Evolutionary conservation across 2,888 invertebrate species (phyloP), one percentile per base, ranked within the genome.

Genomic region (Leptopilina syphax): DNA sequence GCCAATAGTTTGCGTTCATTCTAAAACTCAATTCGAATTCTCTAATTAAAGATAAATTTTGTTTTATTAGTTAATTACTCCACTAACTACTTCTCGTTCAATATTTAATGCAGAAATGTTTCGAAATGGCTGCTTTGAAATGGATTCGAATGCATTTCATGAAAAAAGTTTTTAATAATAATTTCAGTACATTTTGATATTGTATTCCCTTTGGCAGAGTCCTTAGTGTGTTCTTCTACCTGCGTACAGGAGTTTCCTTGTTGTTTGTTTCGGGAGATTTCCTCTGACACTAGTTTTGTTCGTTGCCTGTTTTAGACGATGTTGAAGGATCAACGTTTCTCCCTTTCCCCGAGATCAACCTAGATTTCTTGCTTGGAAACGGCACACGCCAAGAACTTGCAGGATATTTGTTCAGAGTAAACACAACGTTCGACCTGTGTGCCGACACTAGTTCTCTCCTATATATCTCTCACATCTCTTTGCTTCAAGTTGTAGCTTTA

Each of bases 271-370:
- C 57, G 18, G 73, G 34, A n/a, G 24, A 73, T 73, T 73, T 73
- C 73, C 54, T 73, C 73, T 73, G 73, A 73, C 73, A 73, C 73
- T 73, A 60, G 57, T 73, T 73, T 73, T 73, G 73, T 34, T 73
- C 57, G 10, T 73, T 57, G 73, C 41, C 34, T 73, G 73, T 34
- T 57, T 13, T 73, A 73, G 57, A 73, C 57, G 41, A 73, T 54
- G 57, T 73, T 54, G n/a, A 73, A 73, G 73, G 73, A 73, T 73
- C 73, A 73, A 73, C 34, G 57, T 73, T 73, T 57, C n/a, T 5
- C 63, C 34, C 57, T 60, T 60, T 60, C 24, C 34, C 27, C n/a
- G n/a, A 41, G 54, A 73, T 73, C 57, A 3, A 34, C 5, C 73
- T 73, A n/a, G 9, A n/a, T 27, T n/a, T 27, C 57, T 57, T 73